These are phyloP conservation scores for Leptothorax acervorum DNA, from an alignment of 2,888 invertebrate species.

Conservation along the genomic window DNA sequence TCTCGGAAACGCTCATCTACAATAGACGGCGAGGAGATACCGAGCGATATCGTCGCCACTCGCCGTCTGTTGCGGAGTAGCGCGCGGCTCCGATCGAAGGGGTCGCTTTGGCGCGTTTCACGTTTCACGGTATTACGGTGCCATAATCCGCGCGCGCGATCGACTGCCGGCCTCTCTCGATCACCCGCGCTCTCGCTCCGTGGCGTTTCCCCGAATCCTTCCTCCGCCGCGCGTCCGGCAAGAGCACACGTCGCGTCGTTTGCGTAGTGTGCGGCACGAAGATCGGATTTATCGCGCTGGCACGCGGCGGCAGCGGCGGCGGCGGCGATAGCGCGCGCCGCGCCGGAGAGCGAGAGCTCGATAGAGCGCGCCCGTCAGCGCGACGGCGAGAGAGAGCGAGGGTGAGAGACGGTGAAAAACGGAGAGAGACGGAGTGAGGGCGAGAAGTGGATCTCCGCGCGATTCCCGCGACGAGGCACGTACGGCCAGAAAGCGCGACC, in stretches of 20 bases:
- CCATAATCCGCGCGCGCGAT: slow-evolving; percentile 53
- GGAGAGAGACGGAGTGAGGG: neutral
- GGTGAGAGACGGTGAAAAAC: neutral
- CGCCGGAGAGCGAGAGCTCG: slow-evolving; percentile 30
- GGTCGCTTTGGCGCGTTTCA: slow-evolving; percentile 69
- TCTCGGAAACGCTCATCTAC: slow-evolving; percentile 54
- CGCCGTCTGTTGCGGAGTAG: neutral
- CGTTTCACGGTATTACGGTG: slow-evolving; percentile 60
- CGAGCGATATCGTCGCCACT: neutral
- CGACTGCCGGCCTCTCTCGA: slow-evolving; percentile 26
- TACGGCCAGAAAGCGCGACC: neutral
- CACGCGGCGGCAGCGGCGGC: neutral
- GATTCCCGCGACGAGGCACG: slow-evolving; percentile 4
- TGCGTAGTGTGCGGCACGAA: neutral
- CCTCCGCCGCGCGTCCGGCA: neutral
- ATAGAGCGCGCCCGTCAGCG: slow-evolving; percentile 28
- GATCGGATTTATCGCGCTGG: slow-evolving; percentile 50
- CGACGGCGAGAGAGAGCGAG: neutral
- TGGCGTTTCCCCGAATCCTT: neutral
- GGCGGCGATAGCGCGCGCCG: slow-evolving; percentile 26
- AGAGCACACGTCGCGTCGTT: neutral
- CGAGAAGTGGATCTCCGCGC: slow-evolving; percentile 18
- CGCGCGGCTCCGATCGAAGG: slow-evolving; percentile 52
- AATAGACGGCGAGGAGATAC: neutral
- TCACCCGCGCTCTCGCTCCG: neutral